Percentiles rank a stretch among this genome's conserved stretches.
Evolutionary conservation across 1,140 invertebrate species (phyloP).

Genomic region (Triops cancriformis): DNA sequence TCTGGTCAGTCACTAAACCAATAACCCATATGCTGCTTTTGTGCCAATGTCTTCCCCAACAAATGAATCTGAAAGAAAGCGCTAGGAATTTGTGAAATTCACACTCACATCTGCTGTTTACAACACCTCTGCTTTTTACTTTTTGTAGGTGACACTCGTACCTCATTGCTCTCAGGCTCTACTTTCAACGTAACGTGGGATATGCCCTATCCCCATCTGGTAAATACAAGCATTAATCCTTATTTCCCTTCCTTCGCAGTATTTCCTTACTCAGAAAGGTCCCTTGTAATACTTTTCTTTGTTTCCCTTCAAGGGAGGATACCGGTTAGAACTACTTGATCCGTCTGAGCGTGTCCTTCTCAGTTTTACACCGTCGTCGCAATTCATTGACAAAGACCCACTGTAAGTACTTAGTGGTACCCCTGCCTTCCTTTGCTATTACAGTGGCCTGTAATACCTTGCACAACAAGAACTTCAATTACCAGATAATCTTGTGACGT

Average conservation of each 20-base stretch:
- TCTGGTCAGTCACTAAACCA: not conserved
- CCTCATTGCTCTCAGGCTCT: slow-evolving; percentile 69
- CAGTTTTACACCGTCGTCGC: slow-evolving; percentile 59
- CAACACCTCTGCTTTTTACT: slow-evolving; percentile 11
- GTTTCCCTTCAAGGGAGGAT: slow-evolving; percentile 64
- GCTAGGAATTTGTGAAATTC: not conserved
- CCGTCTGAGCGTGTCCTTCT: slow-evolving; percentile 66
- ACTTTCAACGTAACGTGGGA: slow-evolving; percentile 88
- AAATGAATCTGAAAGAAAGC: not conserved
- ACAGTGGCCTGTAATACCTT: too few species aligned
- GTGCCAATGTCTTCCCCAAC: not conserved
- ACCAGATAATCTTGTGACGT: not conserved
- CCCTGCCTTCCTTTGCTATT: too few species aligned
- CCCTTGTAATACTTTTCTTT: not conserved
- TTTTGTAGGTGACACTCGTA: slow-evolving; percentile 50
- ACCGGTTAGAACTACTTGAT: slow-evolving; percentile 72
- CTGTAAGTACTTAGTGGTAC: slow-evolving; percentile 46
- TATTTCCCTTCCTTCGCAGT: not conserved
- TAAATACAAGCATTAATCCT: slow-evolving; percentile 46
- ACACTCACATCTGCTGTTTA: not conserved
- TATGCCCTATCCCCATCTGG: slow-evolving; percentile 82
- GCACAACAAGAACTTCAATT: not conserved
- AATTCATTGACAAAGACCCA: slow-evolving; percentile 68
- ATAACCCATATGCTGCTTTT: not conserved
- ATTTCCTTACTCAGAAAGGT: not conserved